These are phyloP conservation scores for Apis cerana DNA, from an alignment of 1,140 invertebrate species.

Conservation along the genomic window DNA sequence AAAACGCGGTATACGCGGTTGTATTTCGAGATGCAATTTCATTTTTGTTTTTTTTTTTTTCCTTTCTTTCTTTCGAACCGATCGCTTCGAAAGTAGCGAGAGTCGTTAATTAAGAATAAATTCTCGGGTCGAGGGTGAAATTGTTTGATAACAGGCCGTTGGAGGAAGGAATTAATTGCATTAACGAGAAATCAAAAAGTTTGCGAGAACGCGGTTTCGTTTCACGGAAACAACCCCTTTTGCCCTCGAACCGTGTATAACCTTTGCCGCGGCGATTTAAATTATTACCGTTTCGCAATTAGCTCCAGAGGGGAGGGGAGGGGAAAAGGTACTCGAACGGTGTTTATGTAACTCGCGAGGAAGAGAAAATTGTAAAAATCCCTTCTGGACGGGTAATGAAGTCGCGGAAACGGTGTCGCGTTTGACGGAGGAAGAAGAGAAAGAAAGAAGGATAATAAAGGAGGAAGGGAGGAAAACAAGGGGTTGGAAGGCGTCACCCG, in stretches of 20 bases:
- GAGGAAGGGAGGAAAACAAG: no score
- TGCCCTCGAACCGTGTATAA: neutral
- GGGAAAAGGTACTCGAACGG: neutral
- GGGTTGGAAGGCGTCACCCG: neutral
- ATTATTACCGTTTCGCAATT: constrained; percentile 59
- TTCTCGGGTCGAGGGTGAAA: neutral
- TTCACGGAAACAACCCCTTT: neutral
- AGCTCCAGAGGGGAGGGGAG: neutral
- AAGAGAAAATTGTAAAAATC: constrained; percentile 28
- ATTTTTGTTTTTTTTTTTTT: neutral
- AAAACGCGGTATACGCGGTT: no score
- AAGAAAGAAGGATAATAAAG: no score
- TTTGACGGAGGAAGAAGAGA: neutral
- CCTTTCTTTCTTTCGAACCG: neutral
- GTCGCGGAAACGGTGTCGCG: constrained; percentile 1
- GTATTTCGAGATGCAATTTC: neutral
- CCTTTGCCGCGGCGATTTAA: constrained; percentile 28
- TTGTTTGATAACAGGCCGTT: neutral
- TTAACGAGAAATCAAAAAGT: constrained; percentile 25
- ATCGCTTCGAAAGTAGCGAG: no score
- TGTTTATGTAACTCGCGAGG: neutral
- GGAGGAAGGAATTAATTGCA: neutral
- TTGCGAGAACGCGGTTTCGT: neutral
- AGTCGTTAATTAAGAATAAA: constrained; percentile 8
- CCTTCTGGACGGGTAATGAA: constrained; percentile 9